phyloP scores from a whole-genome alignment of 2,113 vertebrate species.

The Engraulis encrasicolus region DNA sequence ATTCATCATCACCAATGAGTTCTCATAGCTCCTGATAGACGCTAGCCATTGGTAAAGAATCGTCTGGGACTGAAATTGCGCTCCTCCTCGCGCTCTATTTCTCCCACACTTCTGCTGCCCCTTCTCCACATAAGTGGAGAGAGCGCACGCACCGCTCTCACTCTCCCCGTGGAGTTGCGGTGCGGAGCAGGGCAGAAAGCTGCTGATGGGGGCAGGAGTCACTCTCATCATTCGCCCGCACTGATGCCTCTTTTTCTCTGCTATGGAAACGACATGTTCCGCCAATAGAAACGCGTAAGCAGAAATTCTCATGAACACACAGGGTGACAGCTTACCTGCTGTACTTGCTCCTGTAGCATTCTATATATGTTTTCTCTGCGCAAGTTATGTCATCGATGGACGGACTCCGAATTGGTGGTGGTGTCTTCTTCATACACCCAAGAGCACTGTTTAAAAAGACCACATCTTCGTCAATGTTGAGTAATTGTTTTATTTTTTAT shows the following conservation, averaged over 20 bases:
- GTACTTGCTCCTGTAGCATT: neutral
- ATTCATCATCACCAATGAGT: neutral
- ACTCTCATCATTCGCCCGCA: slow-evolving; percentile 19
- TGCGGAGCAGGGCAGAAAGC: slow-evolving; percentile 36
- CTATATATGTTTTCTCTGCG: neutral
- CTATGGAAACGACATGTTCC: slow-evolving; percentile 43
- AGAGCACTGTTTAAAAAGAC: too few relatives aligned
- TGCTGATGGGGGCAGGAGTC: slow-evolving; percentile 50
- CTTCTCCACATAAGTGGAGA: neutral
- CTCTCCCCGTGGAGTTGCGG: slow-evolving; percentile 21
- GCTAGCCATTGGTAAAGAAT: neutral
- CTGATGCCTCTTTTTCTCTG: slow-evolving; percentile 21
- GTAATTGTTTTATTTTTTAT: too few relatives aligned
- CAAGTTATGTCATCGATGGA: neutral
- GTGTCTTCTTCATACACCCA: too few relatives aligned
- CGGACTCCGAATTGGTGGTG: neutral
- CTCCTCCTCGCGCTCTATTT: slow-evolving; percentile 20
- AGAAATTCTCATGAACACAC: neutral
- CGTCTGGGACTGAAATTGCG: neutral
- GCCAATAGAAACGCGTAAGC: slow-evolving; percentile 28
- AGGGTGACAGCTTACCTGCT: neutral
- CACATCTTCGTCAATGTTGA: too few relatives aligned
- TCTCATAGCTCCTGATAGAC: neutral
- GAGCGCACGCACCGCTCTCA: neutral
- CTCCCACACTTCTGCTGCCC: neutral